phyloP scores from a whole-genome alignment of 2,888 invertebrate species.

The Drosophila pseudotakahashii region DNA sequence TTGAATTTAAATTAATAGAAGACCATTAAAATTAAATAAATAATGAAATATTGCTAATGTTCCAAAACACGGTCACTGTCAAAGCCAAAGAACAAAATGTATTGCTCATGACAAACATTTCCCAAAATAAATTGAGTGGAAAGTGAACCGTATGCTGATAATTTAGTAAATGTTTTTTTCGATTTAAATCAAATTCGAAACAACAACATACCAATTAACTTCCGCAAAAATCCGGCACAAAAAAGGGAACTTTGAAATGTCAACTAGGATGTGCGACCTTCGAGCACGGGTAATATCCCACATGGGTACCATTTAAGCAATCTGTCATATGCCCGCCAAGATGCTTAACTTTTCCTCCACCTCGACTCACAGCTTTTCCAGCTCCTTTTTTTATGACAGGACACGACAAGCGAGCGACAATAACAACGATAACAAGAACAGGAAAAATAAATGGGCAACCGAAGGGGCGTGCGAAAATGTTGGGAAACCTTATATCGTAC shows the following conservation, averaged over 20 bases:
- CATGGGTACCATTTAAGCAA: conserved; percentile 72
- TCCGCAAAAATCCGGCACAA: conserved; percentile 14
- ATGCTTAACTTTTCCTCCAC: conserved; percentile 67
- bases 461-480: conserved; percentile 64
- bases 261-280: conserved; percentile 19
- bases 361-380: conserved; percentile 32
- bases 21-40: too few relatives aligned
- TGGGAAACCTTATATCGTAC: conserved; percentile 27
- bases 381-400: conserved; percentile 69
- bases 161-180: background rate
- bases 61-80: too few relatives aligned
- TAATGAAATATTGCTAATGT: too few relatives aligned
- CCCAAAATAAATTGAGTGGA: background rate
- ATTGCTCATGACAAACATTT: background rate
- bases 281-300: conserved; percentile 53
- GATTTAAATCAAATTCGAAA: background rate
- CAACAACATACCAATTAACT: conserved; percentile 61
- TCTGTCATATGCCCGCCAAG: conserved; percentile 77
- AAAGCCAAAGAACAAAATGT: background rate
- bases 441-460: conserved; percentile 58
- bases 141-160: background rate
- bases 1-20: too few relatives aligned
- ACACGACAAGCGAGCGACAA: conserved; percentile 48
- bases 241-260: conserved; percentile 19
- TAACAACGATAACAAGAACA: conserved; percentile 39